phyloP scores from a whole-genome alignment of 1,140 invertebrate genomes.

The Tetragonula clypearis region DNA sequence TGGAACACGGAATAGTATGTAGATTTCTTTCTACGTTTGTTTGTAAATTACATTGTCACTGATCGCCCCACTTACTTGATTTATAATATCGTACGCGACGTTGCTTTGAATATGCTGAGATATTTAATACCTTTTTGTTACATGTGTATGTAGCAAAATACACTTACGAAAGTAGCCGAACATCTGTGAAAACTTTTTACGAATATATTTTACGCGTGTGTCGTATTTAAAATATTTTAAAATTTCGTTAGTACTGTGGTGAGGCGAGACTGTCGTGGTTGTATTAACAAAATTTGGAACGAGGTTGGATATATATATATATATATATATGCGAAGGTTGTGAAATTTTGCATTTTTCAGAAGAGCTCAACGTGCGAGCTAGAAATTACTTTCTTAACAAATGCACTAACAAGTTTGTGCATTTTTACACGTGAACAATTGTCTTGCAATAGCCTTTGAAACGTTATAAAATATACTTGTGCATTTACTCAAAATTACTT shows the following conservation, averaged over 20 bases:
- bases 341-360: no score
- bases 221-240: neutral
- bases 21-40: neutral
- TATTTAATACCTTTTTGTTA: neutral
- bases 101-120: neutral
- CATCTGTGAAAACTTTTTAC: neutral
- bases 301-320: neutral
- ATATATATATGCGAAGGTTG: neutral
- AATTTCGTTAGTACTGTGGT: neutral
- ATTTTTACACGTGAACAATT: no score
- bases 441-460: no score
- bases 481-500: no score
- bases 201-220: neutral
- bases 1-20: slow-evolving; percentile 13
- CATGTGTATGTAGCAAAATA: neutral
- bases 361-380: no score
- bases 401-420: no score
- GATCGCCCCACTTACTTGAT: slow-evolving; percentile 2
- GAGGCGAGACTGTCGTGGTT: neutral
- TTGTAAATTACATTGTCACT: no score
- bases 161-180: neutral
- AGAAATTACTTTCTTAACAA: no score
- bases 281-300: neutral
- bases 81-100: neutral
- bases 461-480: no score